phyloP scores from a whole-genome alignment of 2,113 vertebrate species.

The Cyprinodon brontotheroides region DNA sequence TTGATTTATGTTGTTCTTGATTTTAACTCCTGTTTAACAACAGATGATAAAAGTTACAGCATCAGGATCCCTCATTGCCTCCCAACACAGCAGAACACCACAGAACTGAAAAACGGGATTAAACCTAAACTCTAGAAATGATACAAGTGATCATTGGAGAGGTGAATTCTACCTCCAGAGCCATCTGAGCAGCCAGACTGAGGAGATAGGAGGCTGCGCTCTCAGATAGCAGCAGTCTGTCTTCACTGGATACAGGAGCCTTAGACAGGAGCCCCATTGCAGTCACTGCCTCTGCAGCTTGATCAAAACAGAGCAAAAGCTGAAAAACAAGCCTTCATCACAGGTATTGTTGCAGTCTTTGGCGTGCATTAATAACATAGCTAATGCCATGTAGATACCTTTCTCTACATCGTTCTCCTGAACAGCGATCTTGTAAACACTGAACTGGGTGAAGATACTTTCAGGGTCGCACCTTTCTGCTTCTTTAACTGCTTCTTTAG shows the following conservation, averaged over 20 bases:
- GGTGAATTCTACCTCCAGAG: conserved; percentile 84
- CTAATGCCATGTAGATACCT: conserved; percentile 73
- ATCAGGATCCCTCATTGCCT: conserved; percentile 7
- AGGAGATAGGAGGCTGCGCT: conserved; percentile 79
- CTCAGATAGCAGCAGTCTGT: conserved; percentile 67
- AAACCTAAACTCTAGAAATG: background rate
- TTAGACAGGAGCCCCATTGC: conserved; percentile 77
- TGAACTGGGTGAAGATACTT: conserved; percentile 90
- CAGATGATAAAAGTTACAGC: conserved; percentile 17
- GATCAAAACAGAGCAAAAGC: conserved; percentile 13
- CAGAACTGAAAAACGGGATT: background rate
- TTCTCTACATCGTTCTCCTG: conserved; percentile 79
- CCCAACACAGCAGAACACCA: conserved; percentile 17
- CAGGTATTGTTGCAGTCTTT: background rate
- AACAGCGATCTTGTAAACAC: conserved; percentile 87
- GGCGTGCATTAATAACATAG: background rate
- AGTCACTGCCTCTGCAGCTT: conserved; percentile 76
- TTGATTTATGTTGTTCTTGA: background rate
- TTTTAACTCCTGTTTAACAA: conserved; percentile 5
- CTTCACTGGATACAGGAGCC: conserved; percentile 49
- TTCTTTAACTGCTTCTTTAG: conserved; percentile 86
- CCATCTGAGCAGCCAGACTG: conserved; percentile 87
- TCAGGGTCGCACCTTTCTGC: conserved; percentile 84
- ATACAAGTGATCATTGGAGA: background rate
- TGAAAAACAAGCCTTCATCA: conserved; percentile 6